Percentiles rank a stretch among this genome's conserved stretches.
Evolutionary conservation across 2,888 invertebrate species (phyloP).

Genomic region (Argyresthia goedartella): DNA sequence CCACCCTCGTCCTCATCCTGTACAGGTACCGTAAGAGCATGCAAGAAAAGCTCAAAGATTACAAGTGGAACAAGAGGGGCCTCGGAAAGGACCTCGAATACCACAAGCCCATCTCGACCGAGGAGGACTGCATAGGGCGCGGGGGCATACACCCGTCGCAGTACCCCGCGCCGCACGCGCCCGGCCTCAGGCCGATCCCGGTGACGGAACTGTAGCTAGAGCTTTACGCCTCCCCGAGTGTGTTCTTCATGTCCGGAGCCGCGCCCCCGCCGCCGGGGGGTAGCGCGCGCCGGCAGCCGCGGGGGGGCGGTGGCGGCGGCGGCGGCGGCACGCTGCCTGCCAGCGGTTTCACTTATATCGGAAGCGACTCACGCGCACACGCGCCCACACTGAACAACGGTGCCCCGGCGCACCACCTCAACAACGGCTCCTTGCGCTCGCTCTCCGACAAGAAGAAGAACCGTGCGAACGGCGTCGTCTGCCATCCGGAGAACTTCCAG

Average conservation of each 20-base stretch:
- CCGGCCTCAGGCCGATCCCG: slow-evolving; percentile 77
- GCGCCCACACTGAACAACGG: slow-evolving; percentile 66
- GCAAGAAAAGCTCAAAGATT: slow-evolving; percentile 85
- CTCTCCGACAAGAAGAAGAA: slow-evolving; percentile 60
- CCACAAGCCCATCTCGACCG: slow-evolving; percentile 87
- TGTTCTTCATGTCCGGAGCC: slow-evolving; percentile 79
- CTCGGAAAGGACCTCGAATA: slow-evolving; percentile 88
- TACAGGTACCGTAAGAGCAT: slow-evolving; percentile 86
- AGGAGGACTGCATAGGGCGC: slow-evolving; percentile 86
- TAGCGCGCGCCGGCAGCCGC: slow-evolving; percentile 60
- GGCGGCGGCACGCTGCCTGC: slow-evolving; percentile 77
- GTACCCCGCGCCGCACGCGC: slow-evolving; percentile 65
- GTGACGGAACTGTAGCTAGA: slow-evolving; percentile 97
- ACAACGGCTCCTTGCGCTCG: slow-evolving; percentile 64
- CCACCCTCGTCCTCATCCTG: slow-evolving; percentile 78
- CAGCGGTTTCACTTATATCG: slow-evolving; percentile 83
- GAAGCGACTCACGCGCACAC: slow-evolving; percentile 75
- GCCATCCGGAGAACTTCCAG: slow-evolving; percentile 64
- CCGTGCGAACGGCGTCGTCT: slow-evolving; percentile 47
- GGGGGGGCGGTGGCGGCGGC: slow-evolving; percentile 69
- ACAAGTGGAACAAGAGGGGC: slow-evolving; percentile 82
- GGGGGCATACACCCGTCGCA: slow-evolving; percentile 72
- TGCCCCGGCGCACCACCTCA: slow-evolving; percentile 60
- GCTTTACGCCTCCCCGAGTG: slow-evolving; percentile 91
- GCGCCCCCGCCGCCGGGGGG: too few species aligned